A percentile compares a stretch with the other conserved stretches of the same genome.
Conservation (phyloP, 2,888 invertebrate genomes). For the Hirtodrosophila cameraria region DNA sequence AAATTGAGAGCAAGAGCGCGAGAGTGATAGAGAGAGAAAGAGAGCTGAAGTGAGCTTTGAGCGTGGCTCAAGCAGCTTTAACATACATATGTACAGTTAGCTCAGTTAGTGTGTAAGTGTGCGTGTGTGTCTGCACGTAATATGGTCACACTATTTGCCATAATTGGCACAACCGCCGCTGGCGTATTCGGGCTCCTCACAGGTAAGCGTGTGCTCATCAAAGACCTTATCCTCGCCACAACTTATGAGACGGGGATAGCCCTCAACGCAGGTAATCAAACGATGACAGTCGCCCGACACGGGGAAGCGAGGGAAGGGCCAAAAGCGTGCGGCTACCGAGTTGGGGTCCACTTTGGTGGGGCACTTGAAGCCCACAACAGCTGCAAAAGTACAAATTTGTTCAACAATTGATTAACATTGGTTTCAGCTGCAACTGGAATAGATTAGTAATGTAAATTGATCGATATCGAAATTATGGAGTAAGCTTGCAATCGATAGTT, state of each 20-base stretch:
- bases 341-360: conserved; percentile 93
- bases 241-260: conserved; percentile 93
- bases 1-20: not conserved
- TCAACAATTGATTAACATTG: conserved; percentile 42
- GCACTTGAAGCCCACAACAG: conserved; percentile 96
- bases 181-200: conserved; percentile 87
- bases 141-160: conserved; percentile 69
- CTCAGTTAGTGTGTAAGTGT: conserved; percentile 5
- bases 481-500: too few species aligned
- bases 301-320: conserved; percentile 96
- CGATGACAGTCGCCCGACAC: conserved; percentile 94
- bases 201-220: conserved; percentile 92
- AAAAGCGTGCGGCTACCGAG: conserved; percentile 93
- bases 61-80: conserved; percentile 37
- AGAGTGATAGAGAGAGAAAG: conserved; percentile 3
- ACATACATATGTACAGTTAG: conserved; percentile 67
- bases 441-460: too few species aligned
- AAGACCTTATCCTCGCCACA: conserved; percentile 95
- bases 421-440: conserved; percentile 10
- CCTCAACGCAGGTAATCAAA: conserved; percentile 95
- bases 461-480: too few species aligned
- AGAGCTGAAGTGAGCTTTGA: conserved; percentile 34
- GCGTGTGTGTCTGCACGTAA: not conserved
- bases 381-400: conserved; percentile 84
- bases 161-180: conserved; percentile 79